A percentile compares a stretch with the other conserved stretches of the same genome.
Conservation (phyloP, 2,113 vertebrate species). For the Engystomops pustulosus region DNA sequence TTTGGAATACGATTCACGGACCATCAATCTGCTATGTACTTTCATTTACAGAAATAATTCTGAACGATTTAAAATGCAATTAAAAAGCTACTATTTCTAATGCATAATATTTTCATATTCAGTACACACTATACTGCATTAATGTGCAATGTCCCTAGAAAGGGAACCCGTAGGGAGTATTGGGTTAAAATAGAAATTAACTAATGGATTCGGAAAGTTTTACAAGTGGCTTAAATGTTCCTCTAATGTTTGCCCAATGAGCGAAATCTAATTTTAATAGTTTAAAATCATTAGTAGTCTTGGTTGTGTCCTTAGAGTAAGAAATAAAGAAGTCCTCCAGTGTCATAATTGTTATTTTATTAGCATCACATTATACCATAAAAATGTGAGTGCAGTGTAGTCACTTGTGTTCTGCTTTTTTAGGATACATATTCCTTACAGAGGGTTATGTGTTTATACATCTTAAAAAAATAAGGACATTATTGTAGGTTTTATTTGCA, state of each 20-base stretch:
- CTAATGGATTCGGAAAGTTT: neutral
- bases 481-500: neutral
- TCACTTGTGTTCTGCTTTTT: neutral
- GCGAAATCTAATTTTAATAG: conserved; percentile 28
- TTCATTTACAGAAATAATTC: neutral
- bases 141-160: neutral
- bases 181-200: conserved; percentile 9
- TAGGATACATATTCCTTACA: neutral
- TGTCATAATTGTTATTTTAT: conserved; percentile 19
- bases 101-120: neutral
- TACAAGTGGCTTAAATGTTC: conserved; percentile 15
- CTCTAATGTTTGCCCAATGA: conserved; percentile 7
- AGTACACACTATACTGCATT: neutral
- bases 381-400: neutral
- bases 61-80: neutral
- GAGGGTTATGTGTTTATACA: neutral
- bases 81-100: neutral
- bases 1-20: too few species aligned
- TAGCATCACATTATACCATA: neutral
- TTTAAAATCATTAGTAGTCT: neutral
- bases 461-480: too few species aligned
- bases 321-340: neutral
- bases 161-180: neutral
- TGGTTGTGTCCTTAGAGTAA: neutral
- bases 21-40: neutral